These are phyloP conservation scores for Heteractis magnifica DNA, from an alignment of 92 coral and sea anemone genomes.

Conservation along the genomic window DNA sequence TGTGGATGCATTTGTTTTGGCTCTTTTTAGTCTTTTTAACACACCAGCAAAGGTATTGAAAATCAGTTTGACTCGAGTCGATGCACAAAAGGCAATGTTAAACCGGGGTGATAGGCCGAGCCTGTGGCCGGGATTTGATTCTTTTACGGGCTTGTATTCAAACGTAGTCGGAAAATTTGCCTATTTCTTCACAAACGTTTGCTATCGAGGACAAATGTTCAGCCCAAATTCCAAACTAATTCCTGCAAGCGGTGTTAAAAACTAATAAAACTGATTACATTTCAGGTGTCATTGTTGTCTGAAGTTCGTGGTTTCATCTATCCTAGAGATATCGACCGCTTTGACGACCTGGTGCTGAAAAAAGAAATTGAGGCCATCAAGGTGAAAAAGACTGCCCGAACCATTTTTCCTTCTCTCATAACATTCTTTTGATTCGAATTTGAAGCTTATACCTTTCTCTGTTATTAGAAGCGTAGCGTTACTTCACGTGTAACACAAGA, in stretches of 20 bases:
- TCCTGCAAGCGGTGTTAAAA: too few relatives aligned
- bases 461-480: constrained; percentile 44
- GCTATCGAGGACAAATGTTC: too few relatives aligned
- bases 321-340: constrained; percentile 81
- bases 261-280: too few relatives aligned
- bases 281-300: constrained; percentile 71
- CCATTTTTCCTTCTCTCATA: neutral
- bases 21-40: constrained; percentile 81
- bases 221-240: too few relatives aligned
- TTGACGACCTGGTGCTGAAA: constrained; percentile 82
- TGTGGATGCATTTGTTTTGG: constrained; percentile 71
- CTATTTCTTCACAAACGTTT: neutral
- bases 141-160: too few relatives aligned
- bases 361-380: constrained; percentile 72
- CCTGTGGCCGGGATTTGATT: too few relatives aligned
- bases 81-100: neutral
- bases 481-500: constrained; percentile 40
- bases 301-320: constrained; percentile 80
- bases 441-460: neutral
- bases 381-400: constrained; percentile 31
- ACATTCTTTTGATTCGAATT: neutral
- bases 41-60: constrained; percentile 77
- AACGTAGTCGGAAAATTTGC: too few relatives aligned
- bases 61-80: neutral
- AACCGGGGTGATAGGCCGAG: too few relatives aligned